Base-by-base conservation (phyloP, 2,113 vertebrate genomes). In the Fregata magnificens region DNA sequence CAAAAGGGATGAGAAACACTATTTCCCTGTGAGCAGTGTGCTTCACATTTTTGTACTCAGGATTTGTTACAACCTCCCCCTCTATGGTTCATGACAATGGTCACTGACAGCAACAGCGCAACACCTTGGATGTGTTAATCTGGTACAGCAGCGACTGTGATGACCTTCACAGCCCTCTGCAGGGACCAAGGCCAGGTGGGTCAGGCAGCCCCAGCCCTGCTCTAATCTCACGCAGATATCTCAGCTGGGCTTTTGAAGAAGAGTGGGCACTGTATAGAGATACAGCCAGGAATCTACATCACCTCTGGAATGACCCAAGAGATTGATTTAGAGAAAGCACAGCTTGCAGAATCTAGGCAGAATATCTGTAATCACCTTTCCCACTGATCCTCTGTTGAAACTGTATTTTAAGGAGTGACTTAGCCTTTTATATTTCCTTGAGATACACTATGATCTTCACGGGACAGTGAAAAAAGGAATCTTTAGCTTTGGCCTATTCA, bases 121-220 rank as follows among this genome's bases (percentile, higher is more conserved):
- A 21, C 3, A 4, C 14, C 5, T 66, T 55, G 31, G 4, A 16
- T 84, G 31, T 24, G 47, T 47, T 83, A 50, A 31, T 63, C 55
- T 81, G 18, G 17, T 29, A 47, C 0, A 1, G 16, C 32, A 58
- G 5, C 0, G 1, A 42, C 38, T 44, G 21, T 47, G n/a, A 83
- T 47, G n/a, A 83, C 59, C 42, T 74, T 78, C 0, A 0, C 8
- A 20, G 12, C 6, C 32, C 11, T 70, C 26, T 50, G 28, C 9
- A 50, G 45, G 3, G 34, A 50, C n/a, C 4, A 36, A 73, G 32
- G 10, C 19, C 32, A 53, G 29, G 12, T 25, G 25, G 29, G 29
- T 44, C 26, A 66, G 42, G 18, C 11, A 71, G 21, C 2, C 7
- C 10, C 29, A 72, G 34, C 13, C 13, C 31, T 45, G 11, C 12